phyloP scores from a whole-genome alignment of 2,113 vertebrate genomes.

The Heteronetta atricapilla region DNA sequence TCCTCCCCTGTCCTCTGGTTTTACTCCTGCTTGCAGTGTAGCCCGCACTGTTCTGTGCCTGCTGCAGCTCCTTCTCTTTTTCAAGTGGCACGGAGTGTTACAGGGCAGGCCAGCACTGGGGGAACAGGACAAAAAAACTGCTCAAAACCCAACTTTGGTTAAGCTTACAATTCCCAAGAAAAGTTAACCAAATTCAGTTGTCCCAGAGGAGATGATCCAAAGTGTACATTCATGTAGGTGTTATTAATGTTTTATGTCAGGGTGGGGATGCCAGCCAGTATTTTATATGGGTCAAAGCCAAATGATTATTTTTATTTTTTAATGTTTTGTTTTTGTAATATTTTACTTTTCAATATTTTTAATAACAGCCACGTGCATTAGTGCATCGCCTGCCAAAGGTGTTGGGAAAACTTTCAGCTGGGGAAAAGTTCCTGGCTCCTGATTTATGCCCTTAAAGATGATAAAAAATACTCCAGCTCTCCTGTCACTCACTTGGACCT shows the following conservation, averaged over 20 bases:
- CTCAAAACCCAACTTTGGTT: neutral
- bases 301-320: neutral
- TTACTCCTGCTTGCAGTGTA: accelerated
- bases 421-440: neutral
- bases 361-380: neutral
- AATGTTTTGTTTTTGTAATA: neutral
- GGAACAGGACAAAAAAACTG: neutral
- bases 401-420: slow-evolving; percentile 30
- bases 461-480: neutral
- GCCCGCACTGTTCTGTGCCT: neutral
- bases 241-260: neutral
- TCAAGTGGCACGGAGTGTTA: neutral
- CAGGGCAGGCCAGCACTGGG: neutral
- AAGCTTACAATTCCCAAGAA: no score
- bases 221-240: neutral
- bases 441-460: neutral
- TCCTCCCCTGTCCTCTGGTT: neutral
- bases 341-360: neutral
- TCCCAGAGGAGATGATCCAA: neutral
- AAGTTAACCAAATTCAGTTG: neutral
- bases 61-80: neutral
- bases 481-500: neutral
- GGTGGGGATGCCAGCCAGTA: neutral
- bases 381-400: neutral
- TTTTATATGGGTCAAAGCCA: neutral